Base-by-base conservation (phyloP, 2,888 invertebrate species). In the Spilarctia lutea region DNA sequence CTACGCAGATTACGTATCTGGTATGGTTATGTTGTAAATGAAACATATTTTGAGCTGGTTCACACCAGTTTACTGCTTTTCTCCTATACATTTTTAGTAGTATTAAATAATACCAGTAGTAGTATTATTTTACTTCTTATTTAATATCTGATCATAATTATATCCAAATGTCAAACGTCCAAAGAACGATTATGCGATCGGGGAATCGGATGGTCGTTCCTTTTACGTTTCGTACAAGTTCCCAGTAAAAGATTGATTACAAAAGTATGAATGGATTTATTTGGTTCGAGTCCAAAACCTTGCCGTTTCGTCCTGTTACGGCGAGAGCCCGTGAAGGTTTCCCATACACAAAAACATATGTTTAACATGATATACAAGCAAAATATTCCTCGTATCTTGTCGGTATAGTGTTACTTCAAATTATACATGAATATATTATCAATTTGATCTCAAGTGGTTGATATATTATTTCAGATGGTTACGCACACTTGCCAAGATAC, bases 361-460 rank as follows among this genome's bases (percentile, higher is more conserved):
- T 30, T 30, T 30, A 30, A 30, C 18, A 63, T 18, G 30, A 16
- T 27, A 18, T 30, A 63, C 18, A 18, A 7, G 16, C 30, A 63
- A 63, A 63, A 63, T 63, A 30, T 63, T 30, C 6, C 18, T 30
- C 63, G 30, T 63, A 63, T 63, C 60, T 60, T 60, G 63, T 27
- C 0, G 13, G 27, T 30, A 63, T 18, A 6, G 1, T 30, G 27
- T 6, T 63, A 63, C 30, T 30, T 63, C 8, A 30, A 63, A 63
- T 30, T 56, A 35, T 52, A 56, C n/a, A 35, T 69, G 56, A 56
- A 69, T 33, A 68, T n/a, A 60, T 20, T 60, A 60, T 60, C 52
- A 63, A 66, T 45, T 73, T 75, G 74, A 81, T 77, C 52, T 33
- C 30, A 72, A 83, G 39, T 63, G 71, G 42, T 71, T 63, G 56